A percentile compares a stretch with the other conserved stretches of the same genome.
phyloP scores from a whole-genome alignment of 2,797 vertebrate genomes.

The Leucoraja ocellata region DNA sequence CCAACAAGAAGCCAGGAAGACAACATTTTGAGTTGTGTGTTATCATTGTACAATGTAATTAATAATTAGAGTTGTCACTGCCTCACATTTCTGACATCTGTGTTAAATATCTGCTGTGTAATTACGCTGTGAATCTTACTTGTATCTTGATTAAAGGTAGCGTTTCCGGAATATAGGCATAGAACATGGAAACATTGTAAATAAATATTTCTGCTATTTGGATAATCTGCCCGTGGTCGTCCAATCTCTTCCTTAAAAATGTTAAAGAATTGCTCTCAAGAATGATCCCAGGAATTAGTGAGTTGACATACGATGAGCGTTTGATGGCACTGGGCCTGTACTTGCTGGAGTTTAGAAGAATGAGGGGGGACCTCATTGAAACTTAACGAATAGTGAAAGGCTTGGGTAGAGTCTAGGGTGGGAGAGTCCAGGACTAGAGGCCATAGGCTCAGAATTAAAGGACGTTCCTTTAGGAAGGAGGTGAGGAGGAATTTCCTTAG shows the following conservation, averaged over 20 bases:
- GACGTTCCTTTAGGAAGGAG: too few relatives aligned
- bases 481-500: too few relatives aligned
- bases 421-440: too few relatives aligned
- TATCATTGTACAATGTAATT: neutral
- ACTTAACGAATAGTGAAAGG: too few relatives aligned
- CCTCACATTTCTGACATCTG: neutral
- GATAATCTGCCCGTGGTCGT: neutral
- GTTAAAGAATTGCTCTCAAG: neutral
- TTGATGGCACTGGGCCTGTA: too few relatives aligned
- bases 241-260: neutral
- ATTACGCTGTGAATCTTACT: neutral
- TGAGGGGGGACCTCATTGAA: too few relatives aligned
- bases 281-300: too few relatives aligned
- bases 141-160: neutral
- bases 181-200: neutral
- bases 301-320: too few relatives aligned
- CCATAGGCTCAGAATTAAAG: too few relatives aligned
- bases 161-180: neutral
- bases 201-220: neutral
- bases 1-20: neutral
- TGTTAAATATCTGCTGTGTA: neutral
- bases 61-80: neutral
- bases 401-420: too few relatives aligned
- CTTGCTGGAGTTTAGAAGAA: too few relatives aligned
- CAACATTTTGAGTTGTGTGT: neutral